These are phyloP conservation scores for Conistra vaccinii DNA, from an alignment of 2,888 invertebrate genomes.

Conservation along the genomic window DNA sequence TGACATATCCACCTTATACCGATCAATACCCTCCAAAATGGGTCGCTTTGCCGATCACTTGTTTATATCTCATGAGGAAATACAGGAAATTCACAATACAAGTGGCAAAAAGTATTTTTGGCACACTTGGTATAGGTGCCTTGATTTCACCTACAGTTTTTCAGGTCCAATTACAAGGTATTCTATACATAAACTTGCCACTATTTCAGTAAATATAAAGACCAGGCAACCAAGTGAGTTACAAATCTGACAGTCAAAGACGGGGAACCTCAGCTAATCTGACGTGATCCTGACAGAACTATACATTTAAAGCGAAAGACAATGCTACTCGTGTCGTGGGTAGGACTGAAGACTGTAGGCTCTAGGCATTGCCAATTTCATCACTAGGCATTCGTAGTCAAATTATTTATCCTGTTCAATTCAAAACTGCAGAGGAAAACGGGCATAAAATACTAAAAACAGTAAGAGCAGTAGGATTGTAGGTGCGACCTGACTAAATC, in stretches of 20 bases:
- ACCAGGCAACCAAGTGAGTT: no score
- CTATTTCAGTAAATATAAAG: neutral
- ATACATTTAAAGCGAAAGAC: neutral
- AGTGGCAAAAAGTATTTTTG: neutral
- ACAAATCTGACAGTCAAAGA: neutral
- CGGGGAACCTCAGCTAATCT: neutral
- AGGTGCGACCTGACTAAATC: neutral
- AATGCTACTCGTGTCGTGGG: neutral
- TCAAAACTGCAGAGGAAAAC: neutral
- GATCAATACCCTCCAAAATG: conserved; percentile 50
- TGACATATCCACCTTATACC: conserved; percentile 47
- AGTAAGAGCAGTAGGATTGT: neutral
- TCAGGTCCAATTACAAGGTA: neutral
- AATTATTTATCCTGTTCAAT: neutral
- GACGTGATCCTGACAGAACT: conserved; percentile 11
- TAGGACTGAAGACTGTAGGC: no score
- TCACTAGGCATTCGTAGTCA: neutral
- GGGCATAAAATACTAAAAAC: neutral
- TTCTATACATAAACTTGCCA: neutral
- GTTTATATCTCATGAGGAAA: conserved; percentile 14
- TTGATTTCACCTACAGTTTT: neutral
- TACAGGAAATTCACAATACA: neutral
- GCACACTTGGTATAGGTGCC: no score
- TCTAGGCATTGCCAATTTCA: neutral
- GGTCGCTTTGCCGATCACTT: conserved; percentile 29